Conservation (phyloP, 2,113 vertebrate species). For the Seriola aureovittata region DNA sequence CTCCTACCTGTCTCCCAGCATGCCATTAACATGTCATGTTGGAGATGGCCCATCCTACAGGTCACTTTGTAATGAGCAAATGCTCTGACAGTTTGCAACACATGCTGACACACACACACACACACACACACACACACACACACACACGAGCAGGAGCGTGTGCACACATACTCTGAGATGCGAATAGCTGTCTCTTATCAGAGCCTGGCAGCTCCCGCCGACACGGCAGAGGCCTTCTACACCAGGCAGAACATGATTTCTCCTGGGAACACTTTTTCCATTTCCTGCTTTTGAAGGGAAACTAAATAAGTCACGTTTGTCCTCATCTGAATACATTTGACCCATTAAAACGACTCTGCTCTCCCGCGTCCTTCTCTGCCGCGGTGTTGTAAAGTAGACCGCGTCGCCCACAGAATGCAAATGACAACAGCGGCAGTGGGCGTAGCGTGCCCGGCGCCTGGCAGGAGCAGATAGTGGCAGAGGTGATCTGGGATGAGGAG, state of each 20-base stretch:
- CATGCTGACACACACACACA: constrained; percentile 36
- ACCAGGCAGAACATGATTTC: constrained; percentile 94
- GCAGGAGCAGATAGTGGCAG: constrained; percentile 69
- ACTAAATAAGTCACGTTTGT: constrained; percentile 98
- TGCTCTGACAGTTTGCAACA: constrained; percentile 87
- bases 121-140: constrained; percentile 41
- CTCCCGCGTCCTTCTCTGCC: constrained; percentile 59
- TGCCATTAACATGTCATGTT: constrained; percentile 91
- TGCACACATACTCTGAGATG: constrained; percentile 79
- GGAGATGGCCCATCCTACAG: constrained; percentile 87
- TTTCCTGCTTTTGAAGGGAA: constrained; percentile 96
- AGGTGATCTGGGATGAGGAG: constrained; percentile 54
- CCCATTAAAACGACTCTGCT: constrained; percentile 91
- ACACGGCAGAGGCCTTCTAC: constrained; percentile 84
- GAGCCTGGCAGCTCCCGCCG: constrained; percentile 88
- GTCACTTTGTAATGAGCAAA: constrained; percentile 95
- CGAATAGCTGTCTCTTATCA: constrained; percentile 92
- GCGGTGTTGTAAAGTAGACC: constrained; percentile 80
- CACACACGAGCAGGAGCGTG: constrained; percentile 38
- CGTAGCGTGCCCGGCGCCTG: constrained; percentile 75
- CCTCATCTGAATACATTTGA: constrained; percentile 97
- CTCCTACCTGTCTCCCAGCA: constrained; percentile 91
- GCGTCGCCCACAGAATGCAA: constrained; percentile 88
- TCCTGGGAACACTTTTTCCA: constrained; percentile 96
- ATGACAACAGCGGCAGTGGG: constrained; percentile 82